Conservation (phyloP, 2,888 invertebrate genomes). For the Diogma glabrata region DNA sequence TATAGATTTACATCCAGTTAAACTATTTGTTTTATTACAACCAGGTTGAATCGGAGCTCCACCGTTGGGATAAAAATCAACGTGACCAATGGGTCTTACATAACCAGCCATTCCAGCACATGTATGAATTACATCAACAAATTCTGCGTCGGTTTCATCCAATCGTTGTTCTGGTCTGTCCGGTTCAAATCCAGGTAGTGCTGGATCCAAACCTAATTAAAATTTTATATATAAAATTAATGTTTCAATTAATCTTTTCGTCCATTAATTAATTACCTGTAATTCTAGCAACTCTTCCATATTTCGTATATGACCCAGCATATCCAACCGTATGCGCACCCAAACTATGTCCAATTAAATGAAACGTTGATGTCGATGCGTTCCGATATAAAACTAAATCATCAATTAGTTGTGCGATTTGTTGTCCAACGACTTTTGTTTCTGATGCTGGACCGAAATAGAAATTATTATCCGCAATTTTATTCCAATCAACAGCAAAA, state of each 20-base stretch:
- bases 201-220: slow-evolving; percentile 60
- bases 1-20: neutral
- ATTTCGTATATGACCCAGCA: slow-evolving; percentile 39
- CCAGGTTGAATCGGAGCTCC: neutral
- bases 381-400: slow-evolving; percentile 12
- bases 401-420: slow-evolving; percentile 27
- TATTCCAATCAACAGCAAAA: slow-evolving; percentile 32
- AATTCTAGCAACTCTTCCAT: slow-evolving; percentile 40
- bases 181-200: slow-evolving; percentile 48
- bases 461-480: slow-evolving; percentile 33
- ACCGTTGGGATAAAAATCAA: slow-evolving; percentile 9
- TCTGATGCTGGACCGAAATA: slow-evolving; percentile 32
- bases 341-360: slow-evolving; percentile 41
- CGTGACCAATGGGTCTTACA: slow-evolving; percentile 22
- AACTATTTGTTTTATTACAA: neutral
- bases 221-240: slow-evolving; percentile 26
- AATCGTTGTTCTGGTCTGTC: slow-evolving; percentile 37
- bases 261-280: slow-evolving; percentile 43
- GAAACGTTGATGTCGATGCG: slow-evolving; percentile 24
- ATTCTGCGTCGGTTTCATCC: slow-evolving; percentile 52
- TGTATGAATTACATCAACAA: slow-evolving; percentile 66
- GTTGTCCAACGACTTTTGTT: slow-evolving; percentile 32
- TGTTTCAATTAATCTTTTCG: slow-evolving; percentile 11
- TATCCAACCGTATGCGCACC: slow-evolving; percentile 51
- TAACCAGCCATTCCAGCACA: slow-evolving; percentile 54